Percentiles rank a stretch among this genome's conserved stretches.
phyloP scores from a whole-genome alignment of 2,797 vertebrate genomes.

The Spatula versicolor region DNA sequence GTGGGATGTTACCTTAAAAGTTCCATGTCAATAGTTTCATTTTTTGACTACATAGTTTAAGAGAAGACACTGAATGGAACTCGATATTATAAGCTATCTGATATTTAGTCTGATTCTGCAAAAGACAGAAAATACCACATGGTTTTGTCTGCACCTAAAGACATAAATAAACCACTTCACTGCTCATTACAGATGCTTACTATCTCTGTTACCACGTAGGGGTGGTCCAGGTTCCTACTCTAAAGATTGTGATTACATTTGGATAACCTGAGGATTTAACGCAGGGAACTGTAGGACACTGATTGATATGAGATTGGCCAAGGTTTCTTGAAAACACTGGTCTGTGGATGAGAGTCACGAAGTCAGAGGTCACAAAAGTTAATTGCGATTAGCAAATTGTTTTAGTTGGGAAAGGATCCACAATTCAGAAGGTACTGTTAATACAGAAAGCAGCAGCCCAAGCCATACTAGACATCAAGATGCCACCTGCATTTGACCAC shows the following conservation, averaged over 20 bases:
- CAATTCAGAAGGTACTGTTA: neutral
- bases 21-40: neutral
- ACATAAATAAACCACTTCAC: neutral
- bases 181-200: neutral
- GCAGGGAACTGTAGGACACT: neutral
- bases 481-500: neutral
- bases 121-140: neutral
- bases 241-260: neutral
- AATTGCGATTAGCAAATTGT: neutral
- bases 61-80: neutral
- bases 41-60: neutral
- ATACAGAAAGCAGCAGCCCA: neutral
- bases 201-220: neutral
- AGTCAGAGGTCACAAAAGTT: neutral
- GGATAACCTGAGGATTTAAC: neutral
- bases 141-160: neutral
- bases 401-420: neutral
- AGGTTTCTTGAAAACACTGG: neutral
- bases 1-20: neutral
- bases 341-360: neutral
- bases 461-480: rapidly evolving
- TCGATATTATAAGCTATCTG: neutral
- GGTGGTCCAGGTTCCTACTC: neutral
- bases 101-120: neutral
- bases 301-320: neutral